These are phyloP conservation scores for Acronicta psi DNA, from an alignment of 2,888 invertebrate species.

Conservation along the genomic window DNA sequence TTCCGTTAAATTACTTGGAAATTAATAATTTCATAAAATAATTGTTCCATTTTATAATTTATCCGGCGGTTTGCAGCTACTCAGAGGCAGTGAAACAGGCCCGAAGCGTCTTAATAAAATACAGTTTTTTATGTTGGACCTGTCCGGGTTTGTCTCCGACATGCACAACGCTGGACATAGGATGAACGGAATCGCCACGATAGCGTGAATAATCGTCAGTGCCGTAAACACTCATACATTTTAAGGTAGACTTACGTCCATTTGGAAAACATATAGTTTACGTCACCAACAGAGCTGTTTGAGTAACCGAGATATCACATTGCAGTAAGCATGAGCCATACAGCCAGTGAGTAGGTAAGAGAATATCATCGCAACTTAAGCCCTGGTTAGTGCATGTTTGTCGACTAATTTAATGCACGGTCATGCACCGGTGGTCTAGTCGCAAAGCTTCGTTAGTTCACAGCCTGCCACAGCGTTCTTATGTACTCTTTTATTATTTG, in stretches of 20 bases:
- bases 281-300: constrained; percentile 11
- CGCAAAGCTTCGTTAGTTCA: constrained; percentile 64
- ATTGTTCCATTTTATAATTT: too few relatives aligned
- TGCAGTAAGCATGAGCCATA: constrained; percentile 14
- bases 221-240: too few relatives aligned
- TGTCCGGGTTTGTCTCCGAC: constrained; percentile 92
- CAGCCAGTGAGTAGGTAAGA: constrained; percentile 15
- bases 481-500: constrained; percentile 37
- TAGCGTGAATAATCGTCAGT: constrained; percentile 96
- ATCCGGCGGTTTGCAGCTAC: too few relatives aligned
- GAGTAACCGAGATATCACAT: constrained; percentile 11
- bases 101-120: too few relatives aligned
- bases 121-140: constrained; percentile 94
- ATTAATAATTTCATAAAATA: too few relatives aligned
- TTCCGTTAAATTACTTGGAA: too few relatives aligned
- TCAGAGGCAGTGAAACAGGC: too few relatives aligned
- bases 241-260: too few relatives aligned
- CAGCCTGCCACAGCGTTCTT: constrained; percentile 26
- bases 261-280: constrained; percentile 21
- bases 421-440: constrained; percentile 67
- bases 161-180: constrained; percentile 94
- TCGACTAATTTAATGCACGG: constrained; percentile 62
- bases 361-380: constrained; percentile 39
- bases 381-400: constrained; percentile 48
- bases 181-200: constrained; percentile 94